Evolutionary conservation across 2,113 vertebrate species (phyloP), one percentile per base, ranked within the genome.

Genomic region (Pardalotus punctatus): DNA sequence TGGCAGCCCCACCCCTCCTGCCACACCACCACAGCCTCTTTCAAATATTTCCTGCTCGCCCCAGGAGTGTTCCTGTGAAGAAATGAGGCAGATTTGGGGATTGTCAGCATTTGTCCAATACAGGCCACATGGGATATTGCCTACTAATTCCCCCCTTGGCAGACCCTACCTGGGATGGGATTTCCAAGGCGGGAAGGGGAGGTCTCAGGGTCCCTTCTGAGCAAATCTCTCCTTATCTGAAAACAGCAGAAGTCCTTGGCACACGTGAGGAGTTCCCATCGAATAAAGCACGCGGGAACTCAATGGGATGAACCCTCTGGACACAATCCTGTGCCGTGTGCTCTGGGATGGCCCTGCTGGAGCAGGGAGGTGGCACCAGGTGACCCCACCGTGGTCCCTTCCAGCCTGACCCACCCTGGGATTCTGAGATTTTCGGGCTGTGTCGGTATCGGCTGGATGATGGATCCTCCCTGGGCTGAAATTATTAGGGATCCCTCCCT

Each of bases 71-170:
- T 69, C 56, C 6, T 42, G 14, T 15, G 31, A 38, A 27, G 31
- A 72, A 84, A 60, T 12, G 9, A 81, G 29, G 18, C 40, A 43
- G n/a, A 21, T 57, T 36, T 69, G 51, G 50, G 64, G 21, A 14
- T 70, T 35, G 23, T 7, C 5, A 1, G 29, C 18, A 14, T 33
- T 58, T 45, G 2, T 28, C 9, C 35, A 53, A 5, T 3, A 16
- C 31, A 38, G 4, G 8, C 17, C 42, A 35, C 50, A 38, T 13
- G 8, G 60, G 40, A n/a, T 65, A 35, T 76, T 66, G 61, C 58
- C 79, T 50, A 1, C 5, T 0, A 2, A 47, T 6, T 3, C 14
- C 43, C 24, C 0, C 12, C n/a, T 51, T 1, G 1, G 29, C 36
- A 50, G 50, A 38, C 1, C 14, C 10, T n/a, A 7, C 27, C 21